Evolutionary conservation across 2,113 vertebrate genomes (phyloP).

Genomic region (Hippocampus mohnikei): DNA sequence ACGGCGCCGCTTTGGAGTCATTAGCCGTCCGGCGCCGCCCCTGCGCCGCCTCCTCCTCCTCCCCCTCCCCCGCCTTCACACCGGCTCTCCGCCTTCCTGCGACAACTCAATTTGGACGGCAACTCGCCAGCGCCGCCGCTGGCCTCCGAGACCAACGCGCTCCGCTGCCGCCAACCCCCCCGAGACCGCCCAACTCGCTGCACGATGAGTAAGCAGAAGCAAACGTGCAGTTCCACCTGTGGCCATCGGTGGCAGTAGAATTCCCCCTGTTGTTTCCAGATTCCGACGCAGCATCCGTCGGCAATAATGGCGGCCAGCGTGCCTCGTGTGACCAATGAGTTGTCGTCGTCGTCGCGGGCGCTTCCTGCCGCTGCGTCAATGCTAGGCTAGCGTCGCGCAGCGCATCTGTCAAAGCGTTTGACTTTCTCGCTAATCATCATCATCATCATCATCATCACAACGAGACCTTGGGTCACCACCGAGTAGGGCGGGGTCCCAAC

Average conservation of each 20-base stretch:
- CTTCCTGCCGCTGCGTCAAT: slow-evolving; percentile 12
- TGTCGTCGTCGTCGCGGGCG: slow-evolving; percentile 10
- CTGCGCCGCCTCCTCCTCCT: not conserved
- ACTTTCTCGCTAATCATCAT: not conserved
- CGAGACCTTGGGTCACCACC: too few relatives aligned
- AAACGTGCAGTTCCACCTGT: not conserved
- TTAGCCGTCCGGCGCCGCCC: slow-evolving; percentile 70
- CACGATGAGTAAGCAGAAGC: not conserved
- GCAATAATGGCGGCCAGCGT: slow-evolving; percentile 8
- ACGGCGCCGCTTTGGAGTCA: slow-evolving; percentile 82
- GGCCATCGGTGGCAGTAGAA: not conserved
- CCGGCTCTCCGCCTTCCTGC: slow-evolving; percentile 2
- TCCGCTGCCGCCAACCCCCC: not conserved
- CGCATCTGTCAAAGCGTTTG: not conserved
- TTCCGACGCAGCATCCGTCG: slow-evolving; percentile 1
- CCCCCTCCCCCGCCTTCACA: slow-evolving; percentile 3
- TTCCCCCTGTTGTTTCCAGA: not conserved
- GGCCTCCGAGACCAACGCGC: not conserved
- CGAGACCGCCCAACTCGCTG: not conserved
- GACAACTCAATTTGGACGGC: slow-evolving; percentile 13
- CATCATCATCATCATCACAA: too few relatives aligned
- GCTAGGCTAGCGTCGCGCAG: not conserved
- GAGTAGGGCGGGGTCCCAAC: too few relatives aligned
- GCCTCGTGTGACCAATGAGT: slow-evolving; percentile 20
- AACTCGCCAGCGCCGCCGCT: not conserved